A percentile compares a stretch with the other conserved stretches of the same genome.
Evolutionary conservation across 1,140 invertebrate species (phyloP).

Genomic region (Gryon sp.): DNA sequence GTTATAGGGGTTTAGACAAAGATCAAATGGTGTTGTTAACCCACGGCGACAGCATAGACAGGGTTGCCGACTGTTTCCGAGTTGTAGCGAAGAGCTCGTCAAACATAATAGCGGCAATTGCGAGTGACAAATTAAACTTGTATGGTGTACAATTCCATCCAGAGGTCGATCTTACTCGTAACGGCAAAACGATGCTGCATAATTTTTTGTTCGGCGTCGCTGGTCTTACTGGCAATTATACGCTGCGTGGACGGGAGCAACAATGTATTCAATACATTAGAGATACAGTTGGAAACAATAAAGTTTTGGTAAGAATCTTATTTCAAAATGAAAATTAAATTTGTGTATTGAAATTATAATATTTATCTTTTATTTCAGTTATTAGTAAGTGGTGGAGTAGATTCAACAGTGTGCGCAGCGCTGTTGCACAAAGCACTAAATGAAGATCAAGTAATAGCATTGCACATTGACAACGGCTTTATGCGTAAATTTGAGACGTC

Average conservation of each 20-base stretch:
- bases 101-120: slow-evolving; percentile 92
- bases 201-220: slow-evolving; percentile 97
- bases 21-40: slow-evolving; percentile 95
- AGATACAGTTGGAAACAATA: slow-evolving; percentile 93
- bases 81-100: slow-evolving; percentile 89
- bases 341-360: no score
- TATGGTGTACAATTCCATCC: slow-evolving; percentile 99
- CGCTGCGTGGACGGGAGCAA: slow-evolving; percentile 91
- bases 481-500: slow-evolving; percentile 97
- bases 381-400: slow-evolving; percentile 97
- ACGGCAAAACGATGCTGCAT: slow-evolving; percentile 94
- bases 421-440: slow-evolving; percentile 93
- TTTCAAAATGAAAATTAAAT: slow-evolving; percentile 13
- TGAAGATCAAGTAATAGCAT: slow-evolving; percentile 95
- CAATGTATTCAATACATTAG: slow-evolving; percentile 96
- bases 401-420: slow-evolving; percentile 98
- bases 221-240: slow-evolving; percentile 92
- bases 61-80: slow-evolving; percentile 92
- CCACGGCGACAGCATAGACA: slow-evolving; percentile 97
- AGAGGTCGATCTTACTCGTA: slow-evolving; percentile 95
- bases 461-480: slow-evolving; percentile 99
- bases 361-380: slow-evolving; percentile 82
- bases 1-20: slow-evolving; percentile 89
- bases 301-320: slow-evolving; percentile 90
- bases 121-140: slow-evolving; percentile 92